Conservation (phyloP, 2,113 vertebrate species). For the Boleophthalmus pectinirostris region DNA sequence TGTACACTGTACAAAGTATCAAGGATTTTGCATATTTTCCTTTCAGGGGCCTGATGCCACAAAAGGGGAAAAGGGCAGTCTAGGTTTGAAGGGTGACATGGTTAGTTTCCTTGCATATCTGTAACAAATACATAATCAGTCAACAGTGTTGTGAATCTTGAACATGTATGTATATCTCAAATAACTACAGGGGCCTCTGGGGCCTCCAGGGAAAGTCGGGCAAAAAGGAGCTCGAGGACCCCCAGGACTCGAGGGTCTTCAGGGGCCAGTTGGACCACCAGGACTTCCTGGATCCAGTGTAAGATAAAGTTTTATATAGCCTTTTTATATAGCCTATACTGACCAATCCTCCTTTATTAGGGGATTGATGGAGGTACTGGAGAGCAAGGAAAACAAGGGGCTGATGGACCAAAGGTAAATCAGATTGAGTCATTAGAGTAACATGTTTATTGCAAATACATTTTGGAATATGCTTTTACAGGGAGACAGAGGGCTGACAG, state of each 20-base stretch:
- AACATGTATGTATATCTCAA: constrained; percentile 3
- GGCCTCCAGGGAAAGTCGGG: constrained; percentile 67
- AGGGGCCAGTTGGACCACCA: constrained; percentile 55
- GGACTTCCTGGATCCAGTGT: constrained; percentile 69
- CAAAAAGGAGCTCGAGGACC: constrained; percentile 66
- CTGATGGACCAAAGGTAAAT: constrained; percentile 73
- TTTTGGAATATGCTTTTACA: constrained; percentile 26
- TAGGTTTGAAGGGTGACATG: constrained; percentile 65
- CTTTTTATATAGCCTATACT: background rate
- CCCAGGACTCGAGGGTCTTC: constrained; percentile 63
- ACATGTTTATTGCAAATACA: background rate
- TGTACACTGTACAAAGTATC: background rate
- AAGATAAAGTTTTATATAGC: constrained; percentile 20
- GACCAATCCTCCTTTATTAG: constrained; percentile 38
- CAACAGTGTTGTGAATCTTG: constrained; percentile 4
- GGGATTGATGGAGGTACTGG: constrained; percentile 75
- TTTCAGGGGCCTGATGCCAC: constrained; percentile 68
- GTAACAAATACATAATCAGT: background rate
- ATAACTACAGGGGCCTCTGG: constrained; percentile 64
- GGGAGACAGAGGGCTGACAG: constrained; percentile 68
- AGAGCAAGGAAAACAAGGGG: constrained; percentile 73
- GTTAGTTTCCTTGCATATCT: constrained; percentile 42
- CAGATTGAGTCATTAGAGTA: background rate
- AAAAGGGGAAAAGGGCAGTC: constrained; percentile 61
- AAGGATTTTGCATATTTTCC: background rate